Evolutionary conservation across 2,888 invertebrate genomes (phyloP).

Genomic region (Protonemura montana): DNA sequence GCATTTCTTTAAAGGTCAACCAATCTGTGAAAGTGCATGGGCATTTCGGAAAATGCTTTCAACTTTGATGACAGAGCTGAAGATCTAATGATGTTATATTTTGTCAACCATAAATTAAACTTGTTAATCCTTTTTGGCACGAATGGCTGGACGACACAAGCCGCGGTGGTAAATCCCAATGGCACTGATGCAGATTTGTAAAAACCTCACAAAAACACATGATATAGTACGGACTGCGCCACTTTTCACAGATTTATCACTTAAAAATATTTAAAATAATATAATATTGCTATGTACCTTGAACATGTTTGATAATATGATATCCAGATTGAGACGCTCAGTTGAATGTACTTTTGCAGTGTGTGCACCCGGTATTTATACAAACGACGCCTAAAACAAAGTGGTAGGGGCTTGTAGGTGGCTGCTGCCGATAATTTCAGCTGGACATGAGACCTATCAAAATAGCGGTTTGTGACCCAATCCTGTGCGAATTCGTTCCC

Average conservation of each 20-base stretch:
- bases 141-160: no score
- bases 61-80: no score
- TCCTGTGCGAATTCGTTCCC: background rate
- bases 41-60: no score
- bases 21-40: no score
- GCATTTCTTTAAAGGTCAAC: no score
- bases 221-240: no score
- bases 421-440: background rate
- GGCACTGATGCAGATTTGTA: no score
- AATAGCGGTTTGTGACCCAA: background rate
- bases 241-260: background rate
- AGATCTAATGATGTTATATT: no score
- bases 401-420: background rate
- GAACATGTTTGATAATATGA: background rate
- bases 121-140: no score
- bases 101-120: no score
- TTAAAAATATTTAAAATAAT: background rate
- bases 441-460: background rate
- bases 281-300: background rate
- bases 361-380: background rate
- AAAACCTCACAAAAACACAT: background rate
- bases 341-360: background rate
- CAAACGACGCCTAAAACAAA: background rate
- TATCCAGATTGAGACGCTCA: background rate
- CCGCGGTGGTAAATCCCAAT: background rate